Evolutionary conservation across 2,113 vertebrate genomes (phyloP).

Genomic region (Elachura formosa): DNA sequence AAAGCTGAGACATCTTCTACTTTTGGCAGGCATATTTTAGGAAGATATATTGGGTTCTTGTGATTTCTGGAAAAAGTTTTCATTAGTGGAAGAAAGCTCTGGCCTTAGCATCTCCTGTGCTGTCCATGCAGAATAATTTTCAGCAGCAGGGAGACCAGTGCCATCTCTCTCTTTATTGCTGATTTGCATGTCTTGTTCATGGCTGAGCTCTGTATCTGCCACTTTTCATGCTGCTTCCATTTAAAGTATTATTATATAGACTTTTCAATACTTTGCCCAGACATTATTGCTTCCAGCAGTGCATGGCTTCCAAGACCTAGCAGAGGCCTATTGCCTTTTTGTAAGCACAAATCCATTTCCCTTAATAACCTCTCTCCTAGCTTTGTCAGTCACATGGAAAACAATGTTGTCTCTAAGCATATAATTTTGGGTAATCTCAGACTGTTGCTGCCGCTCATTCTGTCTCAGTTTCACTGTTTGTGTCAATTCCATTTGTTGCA

Average conservation of each 20-base stretch:
- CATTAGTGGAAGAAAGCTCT: not conserved
- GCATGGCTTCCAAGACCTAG: not conserved
- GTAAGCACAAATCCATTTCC: not conserved
- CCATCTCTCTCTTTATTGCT: not conserved
- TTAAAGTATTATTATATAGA: not conserved
- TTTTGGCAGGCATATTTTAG: not conserved
- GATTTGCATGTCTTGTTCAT: not conserved
- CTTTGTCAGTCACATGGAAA: slow-evolving; percentile 3
- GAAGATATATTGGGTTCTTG: not conserved
- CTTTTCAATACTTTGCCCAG: not conserved
- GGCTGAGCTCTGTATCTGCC: not conserved
- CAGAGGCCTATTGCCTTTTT: not conserved
- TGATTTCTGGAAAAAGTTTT: not conserved
- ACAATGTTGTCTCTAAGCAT: slow-evolving; percentile 19
- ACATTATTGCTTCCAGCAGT: not conserved
- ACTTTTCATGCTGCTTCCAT: not conserved
- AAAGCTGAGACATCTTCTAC: not conserved
- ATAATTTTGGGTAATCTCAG: slow-evolving; percentile 30
- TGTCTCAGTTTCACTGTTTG: not conserved
- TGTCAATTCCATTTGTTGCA: slow-evolving; percentile 4
- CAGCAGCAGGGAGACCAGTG: not conserved
- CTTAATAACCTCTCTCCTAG: slow-evolving; percentile 13
- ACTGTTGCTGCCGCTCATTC: not conserved
- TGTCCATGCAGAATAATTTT: not conserved
- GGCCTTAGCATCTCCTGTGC: not conserved